phyloP scores from a whole-genome alignment of 2,797 vertebrate species.

The Chelidonichthys spinosus region DNA sequence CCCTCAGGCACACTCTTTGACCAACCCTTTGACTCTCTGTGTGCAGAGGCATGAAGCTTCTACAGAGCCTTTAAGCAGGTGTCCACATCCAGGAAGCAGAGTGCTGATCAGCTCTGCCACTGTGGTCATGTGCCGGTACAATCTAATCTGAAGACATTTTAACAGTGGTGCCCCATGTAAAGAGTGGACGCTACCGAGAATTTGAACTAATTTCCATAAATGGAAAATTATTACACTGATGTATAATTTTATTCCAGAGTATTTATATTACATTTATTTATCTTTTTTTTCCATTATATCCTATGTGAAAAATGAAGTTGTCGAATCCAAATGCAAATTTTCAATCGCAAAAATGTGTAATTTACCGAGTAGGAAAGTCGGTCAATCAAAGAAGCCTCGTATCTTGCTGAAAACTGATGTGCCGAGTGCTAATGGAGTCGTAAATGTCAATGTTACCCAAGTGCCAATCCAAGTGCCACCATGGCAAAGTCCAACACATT shows the following conservation, averaged over 20 bases:
- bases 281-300: constrained; percentile 64
- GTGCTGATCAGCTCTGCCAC: constrained; percentile 22
- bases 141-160: constrained; percentile 80
- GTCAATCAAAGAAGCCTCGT: constrained; percentile 26
- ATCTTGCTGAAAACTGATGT: constrained; percentile 21
- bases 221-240: constrained; percentile 50
- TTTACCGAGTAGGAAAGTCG: constrained; percentile 12
- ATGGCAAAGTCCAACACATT: constrained; percentile 74
- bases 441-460: constrained; percentile 60
- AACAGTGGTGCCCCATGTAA: constrained; percentile 25
- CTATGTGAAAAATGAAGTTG: constrained; percentile 59
- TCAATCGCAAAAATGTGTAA: constrained; percentile 44
- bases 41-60: constrained; percentile 16
- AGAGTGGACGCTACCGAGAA: constrained; percentile 41
- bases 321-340: constrained; percentile 59
- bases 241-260: constrained; percentile 72
- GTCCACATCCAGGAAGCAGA: constrained; percentile 49
- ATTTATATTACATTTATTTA: constrained; percentile 85
- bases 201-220: constrained; percentile 54
- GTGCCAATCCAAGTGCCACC: constrained; percentile 67
- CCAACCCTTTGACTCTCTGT: constrained; percentile 12
- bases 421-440: constrained; percentile 21
- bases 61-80: constrained; percentile 41
- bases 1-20: constrained; percentile 15
- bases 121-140: constrained; percentile 50